A percentile compares a stretch with the other conserved stretches of the same genome.
Evolutionary conservation across 2,797 vertebrate genomes (phyloP).

Genomic region (Gypaetus barbatus): DNA sequence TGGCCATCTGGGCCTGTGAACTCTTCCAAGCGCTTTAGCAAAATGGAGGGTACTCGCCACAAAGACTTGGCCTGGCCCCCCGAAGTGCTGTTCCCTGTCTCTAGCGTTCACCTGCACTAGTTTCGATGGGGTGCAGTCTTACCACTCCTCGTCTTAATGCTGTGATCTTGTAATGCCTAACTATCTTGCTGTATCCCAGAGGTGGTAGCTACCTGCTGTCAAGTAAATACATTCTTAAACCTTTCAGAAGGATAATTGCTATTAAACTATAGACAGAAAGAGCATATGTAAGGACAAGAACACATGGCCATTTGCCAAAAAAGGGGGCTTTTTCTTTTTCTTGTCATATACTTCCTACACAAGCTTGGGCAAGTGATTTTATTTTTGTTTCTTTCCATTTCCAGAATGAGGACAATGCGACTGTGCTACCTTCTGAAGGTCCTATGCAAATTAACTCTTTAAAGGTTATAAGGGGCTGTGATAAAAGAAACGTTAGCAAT

Average conservation of each 20-base stretch:
- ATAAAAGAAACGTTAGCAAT: not conserved
- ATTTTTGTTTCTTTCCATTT: not conserved
- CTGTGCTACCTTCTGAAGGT: not conserved
- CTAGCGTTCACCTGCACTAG: not conserved
- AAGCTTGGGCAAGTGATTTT: not conserved
- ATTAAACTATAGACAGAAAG: not conserved
- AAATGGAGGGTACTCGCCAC: rapidly evolving
- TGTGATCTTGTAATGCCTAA: not conserved
- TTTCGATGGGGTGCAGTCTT: not conserved
- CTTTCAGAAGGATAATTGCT: not conserved
- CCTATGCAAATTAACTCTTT: not conserved
- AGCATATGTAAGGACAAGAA: not conserved
- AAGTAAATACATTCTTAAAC: not conserved
- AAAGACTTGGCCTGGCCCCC: not conserved
- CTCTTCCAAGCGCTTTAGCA: not conserved
- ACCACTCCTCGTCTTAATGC: not conserved
- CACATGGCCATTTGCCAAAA: not conserved
- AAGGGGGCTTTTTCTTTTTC: too few species aligned
- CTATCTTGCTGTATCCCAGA: not conserved
- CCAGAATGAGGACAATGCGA: not conserved
- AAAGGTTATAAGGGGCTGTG: not conserved
- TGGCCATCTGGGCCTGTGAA: rapidly evolving
- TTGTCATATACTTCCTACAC: not conserved
- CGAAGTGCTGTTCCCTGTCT: not conserved
- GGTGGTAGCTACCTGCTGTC: not conserved